A percentile compares a stretch with the other conserved stretches of the same genome.
phyloP scores from a whole-genome alignment of 2,113 vertebrate genomes.

The Takifugu bimaculatus region DNA sequence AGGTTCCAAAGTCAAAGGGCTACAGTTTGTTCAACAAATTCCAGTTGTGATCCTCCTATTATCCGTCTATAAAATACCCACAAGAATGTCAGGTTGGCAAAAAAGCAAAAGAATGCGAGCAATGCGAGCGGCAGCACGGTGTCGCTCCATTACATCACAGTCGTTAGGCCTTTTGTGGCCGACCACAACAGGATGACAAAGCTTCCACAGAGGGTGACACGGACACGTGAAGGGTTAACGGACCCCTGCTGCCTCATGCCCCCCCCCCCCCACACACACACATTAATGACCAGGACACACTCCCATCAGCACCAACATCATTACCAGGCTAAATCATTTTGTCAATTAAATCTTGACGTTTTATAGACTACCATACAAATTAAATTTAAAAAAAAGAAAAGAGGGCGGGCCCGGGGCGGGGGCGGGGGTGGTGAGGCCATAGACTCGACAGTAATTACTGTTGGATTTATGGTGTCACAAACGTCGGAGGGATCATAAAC shows the following conservation, averaged over 20 bases:
- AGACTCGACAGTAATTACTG: too few relatives aligned
- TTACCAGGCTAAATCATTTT: constrained; percentile 43
- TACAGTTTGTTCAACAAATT: constrained; percentile 60
- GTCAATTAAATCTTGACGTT: constrained; percentile 66
- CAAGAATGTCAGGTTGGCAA: constrained; percentile 49
- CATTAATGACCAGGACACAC: background rate
- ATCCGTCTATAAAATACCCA: constrained; percentile 34
- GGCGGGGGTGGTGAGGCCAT: too few relatives aligned
- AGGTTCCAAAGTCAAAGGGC: constrained; percentile 39
- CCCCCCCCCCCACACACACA: constrained; percentile 10
- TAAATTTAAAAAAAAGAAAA: constrained; percentile 21
- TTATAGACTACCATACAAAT: constrained; percentile 64
- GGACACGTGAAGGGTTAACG: background rate
- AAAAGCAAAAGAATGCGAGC: constrained; percentile 52
- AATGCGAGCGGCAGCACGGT: constrained; percentile 25
- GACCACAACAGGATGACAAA: constrained; percentile 29
- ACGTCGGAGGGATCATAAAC: too few relatives aligned
- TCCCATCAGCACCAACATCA: constrained; percentile 44
- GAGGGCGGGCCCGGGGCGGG: background rate
- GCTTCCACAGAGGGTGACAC: constrained; percentile 7
- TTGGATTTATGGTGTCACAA: too few relatives aligned
- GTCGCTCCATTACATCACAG: background rate
- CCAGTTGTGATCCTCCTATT: constrained; percentile 64
- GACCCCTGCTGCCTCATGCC: constrained; percentile 13
- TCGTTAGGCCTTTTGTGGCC: constrained; percentile 28